Conservation (phyloP, 2,888 invertebrate species). For the Germaria angustata region DNA sequence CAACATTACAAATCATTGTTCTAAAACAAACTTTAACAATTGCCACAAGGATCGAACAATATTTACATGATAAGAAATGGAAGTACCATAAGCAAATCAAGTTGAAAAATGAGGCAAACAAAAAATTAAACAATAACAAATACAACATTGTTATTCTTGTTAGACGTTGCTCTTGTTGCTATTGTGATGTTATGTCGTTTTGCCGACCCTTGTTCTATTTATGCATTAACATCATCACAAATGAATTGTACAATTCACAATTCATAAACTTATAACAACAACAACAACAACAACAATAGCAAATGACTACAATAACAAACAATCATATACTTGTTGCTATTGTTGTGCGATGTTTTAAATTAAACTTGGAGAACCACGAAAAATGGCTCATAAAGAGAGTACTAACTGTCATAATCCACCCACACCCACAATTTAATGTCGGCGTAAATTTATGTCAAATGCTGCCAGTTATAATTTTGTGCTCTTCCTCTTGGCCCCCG, state of each 20-base stretch:
- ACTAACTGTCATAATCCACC: slow-evolving; percentile 69
- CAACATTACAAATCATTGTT: slow-evolving; percentile 43
- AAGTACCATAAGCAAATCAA: slow-evolving; percentile 20
- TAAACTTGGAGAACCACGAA: slow-evolving; percentile 29
- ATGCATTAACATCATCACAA: slow-evolving; percentile 60
- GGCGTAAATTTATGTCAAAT: slow-evolving; percentile 68
- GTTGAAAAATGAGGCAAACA: neutral
- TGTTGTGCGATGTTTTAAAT: slow-evolving; percentile 6
- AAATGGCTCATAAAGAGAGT: slow-evolving; percentile 46
- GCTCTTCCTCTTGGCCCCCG: neutral
- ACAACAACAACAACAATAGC: slow-evolving; percentile 1
- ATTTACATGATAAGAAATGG: slow-evolving; percentile 43
- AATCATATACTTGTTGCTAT: slow-evolving; percentile 19
- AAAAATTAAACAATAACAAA: slow-evolving; percentile 5
- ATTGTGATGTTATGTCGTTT: slow-evolving; percentile 58
- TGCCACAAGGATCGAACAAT: slow-evolving; percentile 30
- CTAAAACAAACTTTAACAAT: slow-evolving; percentile 45
- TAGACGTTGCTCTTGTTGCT: slow-evolving; percentile 54
- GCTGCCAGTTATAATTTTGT: slow-evolving; percentile 51
- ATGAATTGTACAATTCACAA: slow-evolving; percentile 42
- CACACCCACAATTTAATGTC: slow-evolving; percentile 68
- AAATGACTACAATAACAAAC: slow-evolving; percentile 34
- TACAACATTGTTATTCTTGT: slow-evolving; percentile 32
- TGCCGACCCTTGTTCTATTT: slow-evolving; percentile 68
- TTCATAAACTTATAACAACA: too few species aligned